Evolutionary conservation across 2,888 invertebrate genomes (phyloP).

Genomic region (Cephus spinipes): DNA sequence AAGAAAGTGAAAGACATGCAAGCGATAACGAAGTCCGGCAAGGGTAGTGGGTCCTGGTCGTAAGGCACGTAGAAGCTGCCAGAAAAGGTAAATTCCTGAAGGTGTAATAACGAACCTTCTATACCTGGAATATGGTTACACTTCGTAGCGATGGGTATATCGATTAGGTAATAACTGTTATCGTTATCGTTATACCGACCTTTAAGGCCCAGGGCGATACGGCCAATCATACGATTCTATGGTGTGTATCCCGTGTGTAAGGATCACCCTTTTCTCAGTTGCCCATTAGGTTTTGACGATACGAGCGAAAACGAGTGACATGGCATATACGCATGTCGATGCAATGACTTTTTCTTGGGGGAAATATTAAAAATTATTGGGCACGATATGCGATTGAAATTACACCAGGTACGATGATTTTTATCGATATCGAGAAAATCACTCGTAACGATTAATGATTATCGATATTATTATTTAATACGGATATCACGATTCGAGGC

Average conservation of each 20-base stretch:
- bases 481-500: background rate
- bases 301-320: background rate
- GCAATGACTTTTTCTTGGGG: background rate
- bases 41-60: conserved; percentile 2
- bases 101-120: conserved; percentile 38
- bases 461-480: background rate
- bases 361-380: background rate
- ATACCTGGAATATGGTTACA: conserved; percentile 36
- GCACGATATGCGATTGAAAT: background rate
- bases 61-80: conserved; percentile 18
- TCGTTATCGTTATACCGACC: conserved; percentile 50
- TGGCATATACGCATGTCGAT: background rate
- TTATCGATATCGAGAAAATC: background rate
- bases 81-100: conserved; percentile 32
- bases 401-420: background rate
- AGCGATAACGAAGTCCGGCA: background rate
- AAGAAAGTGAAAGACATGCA: background rate
- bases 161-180: conserved; percentile 51
- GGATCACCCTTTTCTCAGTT: conserved; percentile 8
- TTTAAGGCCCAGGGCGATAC: conserved; percentile 36
- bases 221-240: conserved; percentile 45
- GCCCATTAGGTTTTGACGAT: background rate
- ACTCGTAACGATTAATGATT: background rate
- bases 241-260: conserved; percentile 7
- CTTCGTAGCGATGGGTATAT: conserved; percentile 32